Base-by-base conservation (phyloP, 2,888 invertebrate genomes). In the Brachyopa scutellaris region DNA sequence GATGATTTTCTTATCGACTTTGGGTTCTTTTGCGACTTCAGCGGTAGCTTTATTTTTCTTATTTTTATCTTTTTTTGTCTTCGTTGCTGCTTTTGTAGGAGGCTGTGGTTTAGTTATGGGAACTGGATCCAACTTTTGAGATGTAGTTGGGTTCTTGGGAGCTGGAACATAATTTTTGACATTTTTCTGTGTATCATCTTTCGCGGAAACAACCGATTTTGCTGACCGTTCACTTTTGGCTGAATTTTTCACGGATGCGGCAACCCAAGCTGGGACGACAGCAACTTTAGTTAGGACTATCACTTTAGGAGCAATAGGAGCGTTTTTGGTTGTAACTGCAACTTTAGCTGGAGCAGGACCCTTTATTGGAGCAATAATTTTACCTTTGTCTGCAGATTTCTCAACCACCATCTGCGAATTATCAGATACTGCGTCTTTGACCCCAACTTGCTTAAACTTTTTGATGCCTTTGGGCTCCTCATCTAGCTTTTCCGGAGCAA, bases 41-140 rank as follows among this genome's bases (percentile, higher is more conserved):
- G 9, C 7, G 1, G 13, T n/a, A n/a, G n/a, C 21, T 7, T 15
- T 47, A 4, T 64, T 47, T 2, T 40, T 62, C 23, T 62, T 73
- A 9, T 74, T 66, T 15, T 74, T 72, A 11, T 36, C 45, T 23
- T 57, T 15, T n/a, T 23, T 8, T 1, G 40, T 23, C 26, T 49
- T 53, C 5, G 11, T 0, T 7, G 13, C 9, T 5, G 15, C 40
- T 40, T 57, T 57, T 5, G 36, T 9, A 4, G 8, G 9, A 9
- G 7, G 2, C 21, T n/a, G 7, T 23, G 21, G 2, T 13, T 23
- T 33, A 8, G 6, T 31, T 13, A 15, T 2, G 0, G 55, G 2
- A 8, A 11, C 9, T 9, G 4, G 3, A 21, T 7, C 8, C 23
- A 8, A 13, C 13, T 55, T 55, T 5, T 26, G 11, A 0, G 8